Evolutionary conservation across 2,113 vertebrate genomes (phyloP), one percentile per base, ranked within the genome.

Genomic region (Entelurus aequoreus): DNA sequence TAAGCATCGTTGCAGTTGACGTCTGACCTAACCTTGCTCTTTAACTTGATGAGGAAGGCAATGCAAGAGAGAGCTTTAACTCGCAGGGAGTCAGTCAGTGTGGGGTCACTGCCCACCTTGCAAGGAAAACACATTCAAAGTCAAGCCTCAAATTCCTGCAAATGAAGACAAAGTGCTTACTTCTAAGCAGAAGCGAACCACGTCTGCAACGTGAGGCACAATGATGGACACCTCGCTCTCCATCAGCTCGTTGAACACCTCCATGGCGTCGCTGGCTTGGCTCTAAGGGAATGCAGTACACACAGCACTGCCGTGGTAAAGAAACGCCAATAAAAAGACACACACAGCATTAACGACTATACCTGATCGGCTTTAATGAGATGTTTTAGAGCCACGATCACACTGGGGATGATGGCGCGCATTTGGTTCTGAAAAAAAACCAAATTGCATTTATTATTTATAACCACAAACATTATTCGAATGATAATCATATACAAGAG

Each of bases 211-310:
- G 62, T 94, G 86, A 4, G 92, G 91, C 5, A 90, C 88, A 4
- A 95, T 81, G 65, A 95, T 82, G 6, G 92, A 91, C 38, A 94
- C 82, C 60, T 94, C 91, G 0, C 90, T 92, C 76, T 95, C 94
- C 81, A 95, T 89, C 56, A 96, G 86, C 77, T 94, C 94, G 73
- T 94, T 93, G 16, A 96, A 90, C 36, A 93, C 92, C 73, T 96
- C 94, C 88, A 96, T 88, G 4, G 90, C 90, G 61, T 95, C 92
- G 13, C 91, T 89, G 57, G 94, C 93, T 60, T 94, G 91, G 50
- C 80, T 75, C 94, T 96, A 66, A 8, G n/a, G 6, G 60, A 44
- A 82, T 12, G 65, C 3, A 69, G 11, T 50, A 78, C 16, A 60
- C 5, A 6, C 7, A 51, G 9, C 9, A 50, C 6, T 11, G n/a